Evolutionary conservation across 64 coral and sea anemone species (phyloP).

Genomic region (Platygyra sinensis): DNA sequence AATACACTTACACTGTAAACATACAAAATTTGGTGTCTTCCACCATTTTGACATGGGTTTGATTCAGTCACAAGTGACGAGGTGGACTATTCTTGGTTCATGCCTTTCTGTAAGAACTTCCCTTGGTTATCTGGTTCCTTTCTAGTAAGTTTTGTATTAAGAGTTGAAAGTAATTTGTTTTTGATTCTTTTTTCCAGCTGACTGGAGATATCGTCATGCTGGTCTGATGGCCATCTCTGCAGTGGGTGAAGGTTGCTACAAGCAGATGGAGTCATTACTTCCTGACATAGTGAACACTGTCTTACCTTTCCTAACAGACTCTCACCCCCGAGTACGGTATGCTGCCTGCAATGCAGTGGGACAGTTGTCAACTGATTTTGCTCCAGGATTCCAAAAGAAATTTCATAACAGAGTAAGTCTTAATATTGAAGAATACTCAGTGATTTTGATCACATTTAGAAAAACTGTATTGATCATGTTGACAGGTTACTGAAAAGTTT

Average conservation of each 20-base stretch:
- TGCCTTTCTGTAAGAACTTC: no score
- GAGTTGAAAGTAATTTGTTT: no score
- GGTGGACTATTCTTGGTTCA: no score
- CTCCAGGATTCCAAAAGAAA: constrained; percentile 89
- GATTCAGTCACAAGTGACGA: no score
- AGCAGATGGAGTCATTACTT: constrained; percentile 89
- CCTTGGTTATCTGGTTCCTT: no score
- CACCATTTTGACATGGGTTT: no score
- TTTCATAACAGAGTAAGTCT: constrained; percentile 85
- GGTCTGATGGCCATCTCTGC: constrained; percentile 97
- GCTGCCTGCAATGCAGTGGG: constrained; percentile 96
- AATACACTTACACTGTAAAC: no score
- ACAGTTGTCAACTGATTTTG: constrained; percentile 98
- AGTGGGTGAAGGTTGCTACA: constrained; percentile 96
- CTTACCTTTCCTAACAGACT: constrained; percentile 86
- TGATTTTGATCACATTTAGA: background rate
- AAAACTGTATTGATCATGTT: background rate
- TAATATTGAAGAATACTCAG: background rate
- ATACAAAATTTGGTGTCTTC: no score
- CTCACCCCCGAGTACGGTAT: constrained; percentile 94
- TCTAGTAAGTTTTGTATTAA: no score
- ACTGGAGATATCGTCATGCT: constrained; percentile 99
- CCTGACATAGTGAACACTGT: constrained; percentile 72
- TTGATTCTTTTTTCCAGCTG: constrained; percentile 40
- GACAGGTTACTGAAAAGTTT: no score